These are phyloP conservation scores for Pheosia gnoma DNA, from an alignment of 2,888 invertebrate genomes.

Conservation along the genomic window DNA sequence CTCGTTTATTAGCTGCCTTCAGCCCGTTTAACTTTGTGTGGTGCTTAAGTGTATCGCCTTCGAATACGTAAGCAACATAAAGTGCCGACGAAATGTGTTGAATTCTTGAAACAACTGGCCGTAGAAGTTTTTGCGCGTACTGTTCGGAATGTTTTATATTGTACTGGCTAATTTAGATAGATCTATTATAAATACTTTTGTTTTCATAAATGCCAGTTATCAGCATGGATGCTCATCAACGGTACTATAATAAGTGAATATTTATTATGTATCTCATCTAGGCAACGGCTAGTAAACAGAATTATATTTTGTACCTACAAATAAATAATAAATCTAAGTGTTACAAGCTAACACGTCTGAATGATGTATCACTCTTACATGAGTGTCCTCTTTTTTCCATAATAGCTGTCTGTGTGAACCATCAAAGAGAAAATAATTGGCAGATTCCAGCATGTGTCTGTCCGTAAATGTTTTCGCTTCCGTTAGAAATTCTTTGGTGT, in stretches of 20 bases:
- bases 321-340: not conserved
- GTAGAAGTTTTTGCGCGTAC: constrained; percentile 12
- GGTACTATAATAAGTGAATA: too few relatives aligned
- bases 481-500: constrained; percentile 1
- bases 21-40: constrained; percentile 47
- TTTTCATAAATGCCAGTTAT: too few relatives aligned
- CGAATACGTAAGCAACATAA: constrained; percentile 45
- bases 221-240: too few relatives aligned
- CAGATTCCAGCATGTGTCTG: constrained; percentile 2
- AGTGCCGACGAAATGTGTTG: constrained; percentile 41
- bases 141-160: not conserved
- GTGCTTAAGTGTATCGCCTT: constrained; percentile 45
- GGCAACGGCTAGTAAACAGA: too few relatives aligned
- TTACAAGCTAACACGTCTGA: not conserved
- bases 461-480: constrained; percentile 1
- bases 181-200: too few relatives aligned
- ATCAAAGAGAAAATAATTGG: not conserved
- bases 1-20: constrained; percentile 55
- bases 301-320: too few relatives aligned
- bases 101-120: constrained; percentile 35
- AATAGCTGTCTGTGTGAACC: not conserved
- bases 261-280: too few relatives aligned
- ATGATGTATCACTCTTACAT: not conserved
- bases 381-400: not conserved
- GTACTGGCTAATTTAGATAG: not conserved